Evolutionary conservation across 2,888 invertebrate genomes (phyloP), one percentile per base, ranked within the genome.

Genomic region (Eristalinus sepulchralis): DNA sequence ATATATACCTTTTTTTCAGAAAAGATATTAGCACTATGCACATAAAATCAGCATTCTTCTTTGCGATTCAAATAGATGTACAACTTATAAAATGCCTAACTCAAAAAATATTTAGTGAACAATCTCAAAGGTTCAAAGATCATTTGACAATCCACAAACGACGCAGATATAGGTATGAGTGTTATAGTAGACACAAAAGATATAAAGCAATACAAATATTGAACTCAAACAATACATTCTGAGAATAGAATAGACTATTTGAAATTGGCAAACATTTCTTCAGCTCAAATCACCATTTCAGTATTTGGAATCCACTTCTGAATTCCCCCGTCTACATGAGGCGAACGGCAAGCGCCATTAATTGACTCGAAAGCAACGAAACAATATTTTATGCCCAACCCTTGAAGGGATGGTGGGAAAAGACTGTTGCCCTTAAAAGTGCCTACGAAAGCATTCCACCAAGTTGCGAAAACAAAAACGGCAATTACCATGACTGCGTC

Each of bases 401-500:
- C 34, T 11, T 13, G 17, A 33, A 47, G 34, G 33, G 60, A 31
- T 59, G 57, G 55, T 59, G 0, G 8, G 55, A 55, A 73, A 24
- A 55, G 77, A 77, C 63, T 77, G 63, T 78, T 83, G 73, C 60
- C 73, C 64, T 73, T 73, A 62, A 71, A 78, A 79, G 24, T 77
- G 78, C 78, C 86, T 86, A 82, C 39, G 34, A 81, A 64, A 66
- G 66, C 77, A 77, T 60, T 68, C 36, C 70, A 68, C 62, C 22
- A 81, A 57, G 59, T 77, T 83, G 77, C 83, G 63, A 83, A 78
- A 77, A 81, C 84, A 75, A 78, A 82, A 83, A 66, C 33, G 63
- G 71, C 78, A 78, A 86, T 86, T 83, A 83, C 86, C 66, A 75
- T 78, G 83, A 83, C 78, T 86, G 75, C 83, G 80, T 83, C 86